Evolutionary conservation across 1,140 invertebrate genomes (phyloP).

Genomic region (Cydia pomonella): DNA sequence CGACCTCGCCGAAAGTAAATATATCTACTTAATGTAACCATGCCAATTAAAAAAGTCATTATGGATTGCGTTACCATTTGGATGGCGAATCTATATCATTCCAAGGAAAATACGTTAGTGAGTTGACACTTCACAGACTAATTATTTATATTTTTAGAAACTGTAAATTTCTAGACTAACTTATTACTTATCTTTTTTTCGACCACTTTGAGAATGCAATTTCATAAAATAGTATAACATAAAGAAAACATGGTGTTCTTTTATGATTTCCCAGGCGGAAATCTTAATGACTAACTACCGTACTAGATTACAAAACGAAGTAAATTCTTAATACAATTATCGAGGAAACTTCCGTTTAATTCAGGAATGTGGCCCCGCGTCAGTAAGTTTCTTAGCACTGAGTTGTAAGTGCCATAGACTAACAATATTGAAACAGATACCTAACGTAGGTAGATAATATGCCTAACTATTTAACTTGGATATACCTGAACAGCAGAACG

Average conservation of each 20-base stretch:
- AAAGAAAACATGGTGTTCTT: too few relatives aligned
- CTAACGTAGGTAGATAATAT: too few relatives aligned
- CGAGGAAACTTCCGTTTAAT: constrained; percentile 28
- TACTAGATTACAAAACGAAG: constrained; percentile 27
- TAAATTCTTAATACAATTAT: constrained; percentile 33
- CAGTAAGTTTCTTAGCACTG: constrained; percentile 28
- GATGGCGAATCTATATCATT: constrained; percentile 14
- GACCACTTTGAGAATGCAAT: not conserved
- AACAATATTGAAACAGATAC: not conserved
- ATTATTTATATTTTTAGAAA: not conserved
- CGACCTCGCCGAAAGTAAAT: not conserved
- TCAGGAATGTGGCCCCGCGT: constrained; percentile 28
- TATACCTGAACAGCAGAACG: not conserved
- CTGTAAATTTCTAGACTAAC: constrained; percentile 42
- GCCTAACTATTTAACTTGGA: too few relatives aligned
- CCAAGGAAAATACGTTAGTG: not conserved
- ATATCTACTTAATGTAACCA: not conserved
- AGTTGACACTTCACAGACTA: too few relatives aligned
- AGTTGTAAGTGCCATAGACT: constrained; percentile 10
- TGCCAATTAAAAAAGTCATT: constrained; percentile 25
- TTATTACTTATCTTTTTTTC: constrained; percentile 30
- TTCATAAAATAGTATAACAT: not conserved
- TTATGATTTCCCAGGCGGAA: not conserved
- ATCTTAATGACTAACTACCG: not conserved
- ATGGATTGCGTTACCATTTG: constrained; percentile 13